Evolutionary conservation across 2,888 invertebrate genomes (phyloP).

Genomic region (Subacronicta megacephala): DNA sequence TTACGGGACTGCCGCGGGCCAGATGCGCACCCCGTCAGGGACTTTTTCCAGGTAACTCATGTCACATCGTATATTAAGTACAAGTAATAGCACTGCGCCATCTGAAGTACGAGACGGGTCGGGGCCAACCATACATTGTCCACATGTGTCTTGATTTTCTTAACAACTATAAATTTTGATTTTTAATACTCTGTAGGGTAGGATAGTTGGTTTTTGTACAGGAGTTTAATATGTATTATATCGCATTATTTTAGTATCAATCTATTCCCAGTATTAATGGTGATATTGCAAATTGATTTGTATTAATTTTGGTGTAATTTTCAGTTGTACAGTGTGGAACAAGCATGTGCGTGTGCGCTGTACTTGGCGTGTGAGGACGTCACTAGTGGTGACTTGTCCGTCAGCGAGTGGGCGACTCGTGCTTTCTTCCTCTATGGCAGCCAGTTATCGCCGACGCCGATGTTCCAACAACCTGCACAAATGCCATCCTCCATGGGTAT

Average conservation of each 20-base stretch:
- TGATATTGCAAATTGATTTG: too few relatives aligned
- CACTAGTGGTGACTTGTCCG: conserved; percentile 84
- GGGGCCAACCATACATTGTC: too few relatives aligned
- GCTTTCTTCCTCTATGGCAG: conserved; percentile 98
- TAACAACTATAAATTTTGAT: too few relatives aligned
- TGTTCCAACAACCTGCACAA: conserved; percentile 72
- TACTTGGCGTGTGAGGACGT: conserved; percentile 94
- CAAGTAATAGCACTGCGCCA: too few relatives aligned
- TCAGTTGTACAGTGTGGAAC: conserved; percentile 92
- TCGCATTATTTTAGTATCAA: too few relatives aligned
- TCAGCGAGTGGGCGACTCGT: conserved; percentile 96
- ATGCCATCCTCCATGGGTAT: conserved; percentile 74
- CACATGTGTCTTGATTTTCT: too few relatives aligned
- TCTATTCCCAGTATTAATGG: too few relatives aligned
- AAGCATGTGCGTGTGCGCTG: conserved; percentile 97
- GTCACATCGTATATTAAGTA: too few relatives aligned
- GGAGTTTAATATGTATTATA: too few relatives aligned
- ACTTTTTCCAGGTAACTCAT: conserved; percentile 93
- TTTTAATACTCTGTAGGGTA: too few relatives aligned
- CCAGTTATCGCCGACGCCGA: conserved; percentile 87
- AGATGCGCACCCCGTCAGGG: conserved; percentile 95
- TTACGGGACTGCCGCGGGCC: conserved; percentile 95
- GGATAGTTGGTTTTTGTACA: too few relatives aligned
- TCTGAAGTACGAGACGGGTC: too few relatives aligned
- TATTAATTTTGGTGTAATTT: not conserved